Evolutionary conservation across 1,140 invertebrate genomes (phyloP).

Genomic region (Temnothorax longispinosus): DNA sequence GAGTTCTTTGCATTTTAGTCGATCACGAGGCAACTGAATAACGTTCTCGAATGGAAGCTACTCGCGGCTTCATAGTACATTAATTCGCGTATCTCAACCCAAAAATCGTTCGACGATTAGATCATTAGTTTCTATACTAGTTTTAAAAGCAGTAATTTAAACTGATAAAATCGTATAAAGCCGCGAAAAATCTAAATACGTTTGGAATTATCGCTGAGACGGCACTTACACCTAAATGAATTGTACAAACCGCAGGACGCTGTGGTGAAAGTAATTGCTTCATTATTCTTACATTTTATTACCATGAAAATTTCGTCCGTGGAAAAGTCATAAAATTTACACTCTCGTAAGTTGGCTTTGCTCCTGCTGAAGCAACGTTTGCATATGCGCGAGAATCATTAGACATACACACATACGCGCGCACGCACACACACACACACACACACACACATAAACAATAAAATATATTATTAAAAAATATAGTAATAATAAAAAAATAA

Average conservation of each 20-base stretch:
- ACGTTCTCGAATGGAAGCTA: neutral
- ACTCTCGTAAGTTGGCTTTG: neutral
- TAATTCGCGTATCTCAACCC: constrained; percentile 10
- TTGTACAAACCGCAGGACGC: constrained; percentile 7
- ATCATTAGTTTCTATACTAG: neutral
- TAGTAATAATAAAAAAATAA: neutral
- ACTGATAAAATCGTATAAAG: neutral
- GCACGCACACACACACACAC: too few species aligned
- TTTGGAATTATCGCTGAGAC: neutral
- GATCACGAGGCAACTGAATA: neutral
- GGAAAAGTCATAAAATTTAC: constrained; percentile 11
- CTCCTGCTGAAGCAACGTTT: neutral
- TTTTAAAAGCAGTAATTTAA: neutral
- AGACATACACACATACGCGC: too few species aligned
- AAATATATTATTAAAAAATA: neutral
- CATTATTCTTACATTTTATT: constrained; percentile 44
- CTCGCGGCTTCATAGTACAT: constrained; percentile 15
- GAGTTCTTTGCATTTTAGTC: neutral
- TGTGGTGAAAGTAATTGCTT: constrained; percentile 43
- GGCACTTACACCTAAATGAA: constrained; percentile 7
- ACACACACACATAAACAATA: neutral
- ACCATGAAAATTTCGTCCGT: constrained; percentile 11
- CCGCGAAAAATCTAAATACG: neutral
- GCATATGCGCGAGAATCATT: too few species aligned
- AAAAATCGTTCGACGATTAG: neutral